These are phyloP conservation scores for Lapara coniferarum DNA, from an alignment of 2,888 invertebrate genomes.

Conservation along the genomic window DNA sequence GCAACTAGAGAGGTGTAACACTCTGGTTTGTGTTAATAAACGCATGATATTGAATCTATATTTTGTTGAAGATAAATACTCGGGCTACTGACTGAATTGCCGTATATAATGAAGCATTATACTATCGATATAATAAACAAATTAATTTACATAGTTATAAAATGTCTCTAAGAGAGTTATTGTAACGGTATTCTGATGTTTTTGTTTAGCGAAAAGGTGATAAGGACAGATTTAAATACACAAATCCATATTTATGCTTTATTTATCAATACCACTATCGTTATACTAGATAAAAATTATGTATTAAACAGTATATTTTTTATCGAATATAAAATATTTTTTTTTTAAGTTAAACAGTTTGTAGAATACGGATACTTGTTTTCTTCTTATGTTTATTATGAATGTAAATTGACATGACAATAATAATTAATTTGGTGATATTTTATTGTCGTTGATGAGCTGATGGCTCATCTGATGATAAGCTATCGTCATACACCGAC, in stretches of 20 bases:
- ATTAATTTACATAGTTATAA: not conserved
- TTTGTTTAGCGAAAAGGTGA: not conserved
- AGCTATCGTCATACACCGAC: too few species aligned
- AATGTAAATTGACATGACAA: too few species aligned
- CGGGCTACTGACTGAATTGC: not conserved
- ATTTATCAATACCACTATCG: not conserved
- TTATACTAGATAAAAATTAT: not conserved
- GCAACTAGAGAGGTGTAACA: not conserved
- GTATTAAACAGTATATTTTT: too few species aligned
- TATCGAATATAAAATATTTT: too few species aligned
- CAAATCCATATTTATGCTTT: not conserved
- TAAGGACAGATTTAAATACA: not conserved
- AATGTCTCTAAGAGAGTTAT: not conserved
- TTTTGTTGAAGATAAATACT: not conserved
- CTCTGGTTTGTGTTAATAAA: not conserved
- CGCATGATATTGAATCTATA: not conserved
- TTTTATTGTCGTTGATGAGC: too few species aligned
- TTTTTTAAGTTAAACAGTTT: not conserved
- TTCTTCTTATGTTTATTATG: too few species aligned
- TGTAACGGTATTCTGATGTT: not conserved
- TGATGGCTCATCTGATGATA: too few species aligned
- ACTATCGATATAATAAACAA: not conserved
- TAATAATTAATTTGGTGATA: too few species aligned
- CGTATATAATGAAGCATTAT: not conserved
- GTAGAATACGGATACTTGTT: too few species aligned